Percentiles rank a stretch among this genome's conserved stretches.
phyloP scores from a whole-genome alignment of 2,797 vertebrate species.

The Echeneis naucrates region DNA sequence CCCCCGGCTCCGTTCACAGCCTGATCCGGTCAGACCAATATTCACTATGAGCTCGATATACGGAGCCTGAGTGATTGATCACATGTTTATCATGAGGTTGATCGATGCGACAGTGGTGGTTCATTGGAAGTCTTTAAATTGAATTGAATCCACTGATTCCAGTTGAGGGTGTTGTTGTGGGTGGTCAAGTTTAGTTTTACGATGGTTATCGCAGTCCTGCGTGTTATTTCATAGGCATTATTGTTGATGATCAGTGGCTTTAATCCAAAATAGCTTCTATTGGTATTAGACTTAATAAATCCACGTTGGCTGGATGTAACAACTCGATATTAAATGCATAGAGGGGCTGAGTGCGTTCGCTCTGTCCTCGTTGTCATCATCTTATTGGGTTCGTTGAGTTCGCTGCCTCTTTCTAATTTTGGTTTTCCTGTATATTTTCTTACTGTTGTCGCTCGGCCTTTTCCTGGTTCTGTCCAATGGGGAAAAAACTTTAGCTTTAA shows the following conservation, averaged over 20 bases:
- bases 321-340: constrained; percentile 35
- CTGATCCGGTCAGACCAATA: constrained; percentile 18
- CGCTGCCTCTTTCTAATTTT: not conserved
- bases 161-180: not conserved
- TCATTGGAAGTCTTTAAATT: not conserved
- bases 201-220: constrained; percentile 14
- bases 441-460: not conserved
- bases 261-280: constrained; percentile 67
- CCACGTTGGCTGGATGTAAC: constrained; percentile 41
- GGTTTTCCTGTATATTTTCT: not conserved
- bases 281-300: constrained; percentile 67
- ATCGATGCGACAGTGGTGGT: constrained; percentile 23
- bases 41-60: not conserved
- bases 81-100: not conserved
- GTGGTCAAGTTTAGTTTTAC: not conserved
- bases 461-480: too few relatives aligned
- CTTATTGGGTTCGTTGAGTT: constrained; percentile 33
- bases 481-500: not conserved
- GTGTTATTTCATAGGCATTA: constrained; percentile 38
- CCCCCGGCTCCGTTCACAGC: constrained; percentile 14
- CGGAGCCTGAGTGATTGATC: constrained; percentile 12
- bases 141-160: not conserved
- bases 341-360: not conserved
- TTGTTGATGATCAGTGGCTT: constrained; percentile 53
- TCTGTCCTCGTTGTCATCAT: constrained; percentile 29